Evolutionary conservation across 2,888 invertebrate genomes (phyloP).

Genomic region (Macrosoma leucophasiata): DNA sequence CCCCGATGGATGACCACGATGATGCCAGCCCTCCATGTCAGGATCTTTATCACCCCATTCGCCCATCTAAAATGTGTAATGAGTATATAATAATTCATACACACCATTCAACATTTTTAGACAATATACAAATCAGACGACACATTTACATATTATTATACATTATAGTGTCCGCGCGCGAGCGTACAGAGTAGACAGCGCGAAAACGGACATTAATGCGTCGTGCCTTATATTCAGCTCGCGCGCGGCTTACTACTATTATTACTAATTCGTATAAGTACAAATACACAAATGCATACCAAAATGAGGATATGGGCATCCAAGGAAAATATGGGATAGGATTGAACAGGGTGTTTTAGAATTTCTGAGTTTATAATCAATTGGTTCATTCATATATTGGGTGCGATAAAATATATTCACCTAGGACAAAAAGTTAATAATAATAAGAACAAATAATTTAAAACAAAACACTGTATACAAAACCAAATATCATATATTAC

Average conservation of each 20-base stretch:
- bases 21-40: constrained; percentile 68
- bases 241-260: no score
- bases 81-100: constrained; percentile 1
- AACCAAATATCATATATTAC: constrained; percentile 30
- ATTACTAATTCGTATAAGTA: no score
- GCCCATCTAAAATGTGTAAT: constrained; percentile 46
- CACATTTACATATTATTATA: no score
- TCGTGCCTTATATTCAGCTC: no score
- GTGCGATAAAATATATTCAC: constrained; percentile 54
- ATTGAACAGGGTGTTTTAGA: constrained; percentile 55
- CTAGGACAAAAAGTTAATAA: constrained; percentile 42
- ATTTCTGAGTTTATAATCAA: constrained; percentile 58
- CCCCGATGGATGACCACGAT: constrained; percentile 61
- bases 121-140: no score
- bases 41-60: constrained; percentile 72
- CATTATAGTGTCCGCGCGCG: no score
- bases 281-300: constrained; percentile 62
- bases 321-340: constrained; percentile 70
- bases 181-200: no score
- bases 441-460: constrained; percentile 17
- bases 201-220: no score
- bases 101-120: no score
- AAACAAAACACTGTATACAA: constrained; percentile 5
- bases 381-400: constrained; percentile 58
- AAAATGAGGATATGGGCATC: constrained; percentile 66